Conservation (phyloP, 2,113 vertebrate genomes). For the Eulacestoma nigropectus region DNA sequence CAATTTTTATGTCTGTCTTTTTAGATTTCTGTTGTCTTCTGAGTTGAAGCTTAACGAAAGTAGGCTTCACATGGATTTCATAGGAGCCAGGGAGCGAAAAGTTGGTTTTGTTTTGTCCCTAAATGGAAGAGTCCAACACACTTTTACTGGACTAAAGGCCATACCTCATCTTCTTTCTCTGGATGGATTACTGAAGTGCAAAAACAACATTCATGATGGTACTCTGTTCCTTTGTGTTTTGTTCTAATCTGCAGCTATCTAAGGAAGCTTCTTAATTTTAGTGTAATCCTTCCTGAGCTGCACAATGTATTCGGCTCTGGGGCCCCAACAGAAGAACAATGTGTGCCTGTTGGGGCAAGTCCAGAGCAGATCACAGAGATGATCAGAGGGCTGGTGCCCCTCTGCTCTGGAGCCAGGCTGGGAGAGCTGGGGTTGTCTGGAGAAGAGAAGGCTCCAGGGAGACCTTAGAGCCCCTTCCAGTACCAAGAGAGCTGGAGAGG, state of each 20-base stretch:
- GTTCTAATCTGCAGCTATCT: not conserved
- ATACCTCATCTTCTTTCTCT: conserved; percentile 70
- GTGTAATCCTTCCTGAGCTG: not conserved
- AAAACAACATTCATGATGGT: conserved; percentile 71
- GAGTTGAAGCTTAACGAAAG: conserved; percentile 64
- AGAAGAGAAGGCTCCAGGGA: not conserved
- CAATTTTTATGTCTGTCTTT: not conserved
- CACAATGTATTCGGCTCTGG: not conserved
- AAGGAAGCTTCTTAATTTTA: not conserved
- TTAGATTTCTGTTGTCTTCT: conserved; percentile 72
- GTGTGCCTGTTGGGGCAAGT: not conserved
- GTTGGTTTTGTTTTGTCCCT: conserved; percentile 61
- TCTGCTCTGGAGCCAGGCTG: not conserved
- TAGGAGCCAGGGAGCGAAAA: conserved; percentile 26
- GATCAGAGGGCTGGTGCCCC: not conserved
- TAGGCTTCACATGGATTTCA: conserved; percentile 9
- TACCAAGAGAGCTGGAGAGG: not conserved
- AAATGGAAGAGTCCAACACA: conserved; percentile 70
- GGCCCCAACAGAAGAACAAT: not conserved
- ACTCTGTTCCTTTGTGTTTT: not conserved
- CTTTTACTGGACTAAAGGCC: conserved; percentile 46
- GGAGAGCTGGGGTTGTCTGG: not conserved
- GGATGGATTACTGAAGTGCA: conserved; percentile 63
- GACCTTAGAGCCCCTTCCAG: not conserved
- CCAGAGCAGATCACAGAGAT: not conserved